These are phyloP conservation scores for Chironomus tepperi DNA, from an alignment of 1,140 invertebrate species.

Conservation along the genomic window DNA sequence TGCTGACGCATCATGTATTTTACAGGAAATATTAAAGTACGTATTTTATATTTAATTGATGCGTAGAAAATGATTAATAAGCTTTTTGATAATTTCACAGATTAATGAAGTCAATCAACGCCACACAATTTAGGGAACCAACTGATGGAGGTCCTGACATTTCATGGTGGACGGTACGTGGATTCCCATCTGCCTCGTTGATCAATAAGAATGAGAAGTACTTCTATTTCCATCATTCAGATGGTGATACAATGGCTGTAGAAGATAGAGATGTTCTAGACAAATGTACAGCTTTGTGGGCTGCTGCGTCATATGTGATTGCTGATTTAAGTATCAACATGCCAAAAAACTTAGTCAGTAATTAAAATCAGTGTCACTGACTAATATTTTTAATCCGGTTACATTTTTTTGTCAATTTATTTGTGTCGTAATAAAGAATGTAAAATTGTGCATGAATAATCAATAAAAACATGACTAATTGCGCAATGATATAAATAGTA, in stretches of 20 bases:
- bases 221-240: slow-evolving; percentile 74
- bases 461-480: not conserved
- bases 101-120: slow-evolving; percentile 40
- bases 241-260: slow-evolving; percentile 68
- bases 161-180: slow-evolving; percentile 46
- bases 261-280: slow-evolving; percentile 58
- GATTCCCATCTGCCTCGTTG: slow-evolving; percentile 59
- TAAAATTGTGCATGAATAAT: not conserved
- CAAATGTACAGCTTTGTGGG: slow-evolving; percentile 62
- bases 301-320: slow-evolving; percentile 60
- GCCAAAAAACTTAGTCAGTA: slow-evolving; percentile 39
- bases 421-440: not conserved
- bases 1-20: slow-evolving; percentile 50
- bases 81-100: not conserved
- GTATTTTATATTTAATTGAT: slow-evolving; percentile 29
- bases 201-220: slow-evolving; percentile 62
- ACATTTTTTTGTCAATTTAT: not conserved
- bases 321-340: slow-evolving; percentile 62
- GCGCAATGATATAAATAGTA: not conserved
- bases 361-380: not conserved
- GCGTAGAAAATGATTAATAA: not conserved
- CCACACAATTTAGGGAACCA: slow-evolving; percentile 35
- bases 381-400: not conserved
- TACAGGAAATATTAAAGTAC: slow-evolving; percentile 53
- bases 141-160: slow-evolving; percentile 57